These are phyloP conservation scores for Galaxea fascicularis DNA, from an alignment of 92 coral and sea anemone species.

Conservation along the genomic window DNA sequence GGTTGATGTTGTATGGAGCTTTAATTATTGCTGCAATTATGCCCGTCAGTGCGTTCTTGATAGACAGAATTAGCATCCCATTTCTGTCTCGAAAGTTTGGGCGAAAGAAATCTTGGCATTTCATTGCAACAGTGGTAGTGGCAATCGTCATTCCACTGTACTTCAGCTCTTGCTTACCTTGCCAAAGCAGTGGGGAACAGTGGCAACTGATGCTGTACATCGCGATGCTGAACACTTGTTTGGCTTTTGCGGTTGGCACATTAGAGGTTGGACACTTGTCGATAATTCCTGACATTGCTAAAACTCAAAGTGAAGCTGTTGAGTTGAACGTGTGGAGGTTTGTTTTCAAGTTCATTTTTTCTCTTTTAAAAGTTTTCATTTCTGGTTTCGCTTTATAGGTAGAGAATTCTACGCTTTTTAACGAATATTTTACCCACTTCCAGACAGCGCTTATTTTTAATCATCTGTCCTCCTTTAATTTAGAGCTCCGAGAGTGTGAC, in stretches of 20 bases:
- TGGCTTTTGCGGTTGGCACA: not conserved
- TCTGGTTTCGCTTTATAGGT: no score
- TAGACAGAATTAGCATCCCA: constrained; percentile 1
- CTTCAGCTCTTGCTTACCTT: not conserved
- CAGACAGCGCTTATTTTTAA: no score
- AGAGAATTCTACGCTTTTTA: no score
- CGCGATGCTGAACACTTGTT: not conserved
- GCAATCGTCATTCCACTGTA: not conserved
- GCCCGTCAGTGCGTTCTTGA: constrained; percentile 1
- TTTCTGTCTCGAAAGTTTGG: constrained; percentile 1
- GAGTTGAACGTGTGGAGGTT: constrained; percentile 14
- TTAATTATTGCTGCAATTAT: not conserved
- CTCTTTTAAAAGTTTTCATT: no score
- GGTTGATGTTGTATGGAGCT: not conserved
- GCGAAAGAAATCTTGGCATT: constrained; percentile 1
- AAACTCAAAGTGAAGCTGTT: constrained; percentile 22
- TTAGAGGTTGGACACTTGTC: constrained; percentile 23
- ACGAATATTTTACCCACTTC: no score
- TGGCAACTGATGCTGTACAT: not conserved
- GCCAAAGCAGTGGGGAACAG: not conserved
- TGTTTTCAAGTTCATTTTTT: no score
- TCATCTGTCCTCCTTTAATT: no score
- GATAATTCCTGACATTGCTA: constrained; percentile 11
- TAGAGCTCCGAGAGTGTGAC: no score
- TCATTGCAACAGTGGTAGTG: not conserved